Percentiles rank a stretch among this genome's conserved stretches.
These are phyloP conservation scores for Bungarus multicinctus DNA, from an alignment of 2,113 vertebrate species.

Conservation along the genomic window DNA sequence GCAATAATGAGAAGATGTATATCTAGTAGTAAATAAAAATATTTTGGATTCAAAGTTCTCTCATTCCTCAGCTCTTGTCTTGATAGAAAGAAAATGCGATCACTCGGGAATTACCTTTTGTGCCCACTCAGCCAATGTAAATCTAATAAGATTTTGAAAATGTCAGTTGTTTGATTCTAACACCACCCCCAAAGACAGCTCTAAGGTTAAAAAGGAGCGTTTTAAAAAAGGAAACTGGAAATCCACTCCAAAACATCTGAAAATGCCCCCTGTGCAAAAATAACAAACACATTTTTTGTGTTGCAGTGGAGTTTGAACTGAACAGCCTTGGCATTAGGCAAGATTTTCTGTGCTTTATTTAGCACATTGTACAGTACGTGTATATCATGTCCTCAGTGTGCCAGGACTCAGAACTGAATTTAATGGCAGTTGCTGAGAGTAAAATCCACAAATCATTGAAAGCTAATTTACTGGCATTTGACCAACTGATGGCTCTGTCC, in stretches of 20 bases:
- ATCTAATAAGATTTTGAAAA: not conserved
- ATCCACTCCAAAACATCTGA: not conserved
- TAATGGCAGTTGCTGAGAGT: not conserved
- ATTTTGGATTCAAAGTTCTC: not conserved
- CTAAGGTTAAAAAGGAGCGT: not conserved
- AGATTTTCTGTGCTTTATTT: slow-evolving; percentile 2
- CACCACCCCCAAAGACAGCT: not conserved
- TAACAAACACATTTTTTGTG: not conserved
- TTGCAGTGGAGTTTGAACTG: not conserved
- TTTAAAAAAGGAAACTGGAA: not conserved
- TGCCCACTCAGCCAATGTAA: not conserved
- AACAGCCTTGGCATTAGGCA: not conserved
- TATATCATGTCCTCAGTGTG: not conserved
- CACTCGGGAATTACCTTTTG: not conserved
- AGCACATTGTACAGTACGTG: not conserved
- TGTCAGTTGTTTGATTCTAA: not conserved
- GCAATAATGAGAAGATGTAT: too few relatives aligned
- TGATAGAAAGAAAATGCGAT: not conserved
- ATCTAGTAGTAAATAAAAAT: not conserved
- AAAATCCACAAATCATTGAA: not conserved
- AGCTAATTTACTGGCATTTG: not conserved
- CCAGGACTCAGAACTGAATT: not conserved
- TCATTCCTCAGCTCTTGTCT: not conserved
- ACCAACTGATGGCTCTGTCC: not conserved
- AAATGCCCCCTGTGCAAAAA: not conserved